Conservation (phyloP, 2,113 vertebrate genomes). For the Isichthys henryi region DNA sequence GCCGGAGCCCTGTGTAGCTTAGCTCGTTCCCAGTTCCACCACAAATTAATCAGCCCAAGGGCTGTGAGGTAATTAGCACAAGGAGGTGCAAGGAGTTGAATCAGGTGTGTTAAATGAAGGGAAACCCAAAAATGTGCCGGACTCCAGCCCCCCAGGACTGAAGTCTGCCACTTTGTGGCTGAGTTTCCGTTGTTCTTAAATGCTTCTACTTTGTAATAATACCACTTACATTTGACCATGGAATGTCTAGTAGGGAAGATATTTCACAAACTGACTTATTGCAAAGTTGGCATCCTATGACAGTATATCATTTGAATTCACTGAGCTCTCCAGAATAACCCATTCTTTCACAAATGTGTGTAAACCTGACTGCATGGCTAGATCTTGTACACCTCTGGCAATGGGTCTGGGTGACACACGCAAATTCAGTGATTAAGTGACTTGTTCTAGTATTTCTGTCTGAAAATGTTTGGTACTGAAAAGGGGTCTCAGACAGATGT, state of each 20-base stretch:
- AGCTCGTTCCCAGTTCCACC: too few species aligned
- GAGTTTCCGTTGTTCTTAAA: too few species aligned
- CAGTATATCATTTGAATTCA: neutral
- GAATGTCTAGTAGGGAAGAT: neutral
- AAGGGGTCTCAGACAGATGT: neutral
- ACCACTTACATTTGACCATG: neutral
- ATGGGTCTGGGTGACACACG: too few species aligned
- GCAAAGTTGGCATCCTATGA: neutral
- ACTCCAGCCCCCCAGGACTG: too few species aligned
- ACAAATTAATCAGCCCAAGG: too few species aligned
- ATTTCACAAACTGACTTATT: neutral
- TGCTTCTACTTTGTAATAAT: neutral
- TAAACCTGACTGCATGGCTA: neutral
- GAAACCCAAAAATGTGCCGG: too few species aligned
- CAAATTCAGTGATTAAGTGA: too few species aligned
- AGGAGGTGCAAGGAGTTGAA: too few species aligned
- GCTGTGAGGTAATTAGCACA: too few species aligned
- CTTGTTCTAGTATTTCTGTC: too few species aligned
- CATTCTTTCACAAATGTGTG: neutral
- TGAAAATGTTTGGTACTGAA: neutral
- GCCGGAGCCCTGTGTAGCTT: too few species aligned
- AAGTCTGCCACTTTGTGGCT: neutral
- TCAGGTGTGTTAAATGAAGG: too few species aligned
- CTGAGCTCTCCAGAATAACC: neutral
- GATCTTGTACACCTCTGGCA: neutral